phyloP scores from a whole-genome alignment of 2,113 vertebrate genomes.

The Rhea pennata region DNA sequence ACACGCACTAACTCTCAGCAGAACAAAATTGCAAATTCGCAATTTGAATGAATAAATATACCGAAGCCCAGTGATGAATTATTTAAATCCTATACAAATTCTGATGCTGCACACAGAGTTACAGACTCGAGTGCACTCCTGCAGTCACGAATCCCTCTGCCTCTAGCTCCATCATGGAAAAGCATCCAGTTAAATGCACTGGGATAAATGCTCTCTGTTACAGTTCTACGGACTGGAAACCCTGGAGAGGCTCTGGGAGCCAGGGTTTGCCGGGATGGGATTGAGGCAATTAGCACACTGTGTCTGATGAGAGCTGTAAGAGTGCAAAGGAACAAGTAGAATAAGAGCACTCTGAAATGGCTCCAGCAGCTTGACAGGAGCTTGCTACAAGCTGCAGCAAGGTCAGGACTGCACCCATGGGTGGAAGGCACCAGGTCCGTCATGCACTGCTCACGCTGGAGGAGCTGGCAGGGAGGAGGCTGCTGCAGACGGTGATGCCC shows the following conservation, averaged over 20 bases:
- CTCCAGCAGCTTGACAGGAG: background rate
- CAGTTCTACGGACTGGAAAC: slow-evolving; percentile 36
- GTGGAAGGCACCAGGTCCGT: background rate
- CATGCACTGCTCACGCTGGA: fast-evolving
- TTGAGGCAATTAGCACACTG: slow-evolving; percentile 51
- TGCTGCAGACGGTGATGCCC: background rate
- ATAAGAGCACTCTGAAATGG: slow-evolving; percentile 21
- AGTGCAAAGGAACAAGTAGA: slow-evolving; percentile 27
- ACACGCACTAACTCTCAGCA: background rate
- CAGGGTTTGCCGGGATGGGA: slow-evolving; percentile 1
- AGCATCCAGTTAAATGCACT: background rate
- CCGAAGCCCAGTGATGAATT: slow-evolving; percentile 22
- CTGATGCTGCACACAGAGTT: background rate
- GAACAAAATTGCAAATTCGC: background rate
- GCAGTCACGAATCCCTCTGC: background rate
- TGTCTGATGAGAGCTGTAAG: slow-evolving; percentile 14
- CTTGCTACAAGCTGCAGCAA: background rate
- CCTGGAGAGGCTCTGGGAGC: slow-evolving; percentile 19
- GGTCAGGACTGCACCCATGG: background rate
- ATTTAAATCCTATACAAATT: slow-evolving; percentile 37
- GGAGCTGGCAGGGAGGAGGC: background rate
- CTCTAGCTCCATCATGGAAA: background rate
- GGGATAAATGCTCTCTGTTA: slow-evolving; percentile 27
- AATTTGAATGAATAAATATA: slow-evolving; percentile 36
- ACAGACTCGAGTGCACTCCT: slow-evolving; percentile 1